These are phyloP conservation scores for Gephyroberyx darwinii DNA, from an alignment of 2,797 vertebrate genomes.

Conservation along the genomic window DNA sequence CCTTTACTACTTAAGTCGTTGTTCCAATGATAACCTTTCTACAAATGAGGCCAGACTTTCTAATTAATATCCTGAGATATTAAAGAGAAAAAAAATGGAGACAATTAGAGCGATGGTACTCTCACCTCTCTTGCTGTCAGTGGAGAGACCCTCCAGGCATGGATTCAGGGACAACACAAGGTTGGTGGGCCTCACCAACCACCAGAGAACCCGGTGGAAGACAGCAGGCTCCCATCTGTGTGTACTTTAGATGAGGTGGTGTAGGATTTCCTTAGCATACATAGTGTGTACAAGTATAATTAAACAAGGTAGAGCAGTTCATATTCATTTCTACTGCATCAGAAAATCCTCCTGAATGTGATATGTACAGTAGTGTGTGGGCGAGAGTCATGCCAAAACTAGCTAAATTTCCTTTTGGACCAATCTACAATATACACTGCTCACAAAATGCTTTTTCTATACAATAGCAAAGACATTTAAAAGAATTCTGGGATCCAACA, in stretches of 20 bases:
- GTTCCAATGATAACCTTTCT: constrained; percentile 56
- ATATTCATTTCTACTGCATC: not conserved
- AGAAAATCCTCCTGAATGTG: constrained; percentile 2
- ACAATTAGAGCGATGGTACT: constrained; percentile 50
- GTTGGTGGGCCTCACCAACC: constrained; percentile 19
- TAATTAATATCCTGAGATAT: constrained; percentile 64
- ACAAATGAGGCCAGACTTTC: constrained; percentile 52
- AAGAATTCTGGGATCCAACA: not conserved
- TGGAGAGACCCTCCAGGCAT: constrained; percentile 13
- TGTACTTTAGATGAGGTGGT: not conserved
- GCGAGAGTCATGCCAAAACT: not conserved
- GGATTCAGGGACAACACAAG: constrained; percentile 28
- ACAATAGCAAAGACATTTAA: not conserved
- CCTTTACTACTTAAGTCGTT: constrained; percentile 56
- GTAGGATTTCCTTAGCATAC: not conserved
- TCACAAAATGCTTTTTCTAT: no score
- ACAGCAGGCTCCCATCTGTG: constrained; percentile 2
- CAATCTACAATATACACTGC: not conserved
- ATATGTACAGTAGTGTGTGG: not conserved
- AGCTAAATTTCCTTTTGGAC: no score
- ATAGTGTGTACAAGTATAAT: not conserved
- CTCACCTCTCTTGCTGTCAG: constrained; percentile 42
- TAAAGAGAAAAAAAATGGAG: constrained; percentile 38
- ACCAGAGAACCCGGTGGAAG: constrained; percentile 7
- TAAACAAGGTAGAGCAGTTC: not conserved